Percentiles rank a stretch among this genome's conserved stretches.
phyloP scores from a whole-genome alignment of 2,797 vertebrate genomes.

The Pseudochirops cupreus region DNA sequence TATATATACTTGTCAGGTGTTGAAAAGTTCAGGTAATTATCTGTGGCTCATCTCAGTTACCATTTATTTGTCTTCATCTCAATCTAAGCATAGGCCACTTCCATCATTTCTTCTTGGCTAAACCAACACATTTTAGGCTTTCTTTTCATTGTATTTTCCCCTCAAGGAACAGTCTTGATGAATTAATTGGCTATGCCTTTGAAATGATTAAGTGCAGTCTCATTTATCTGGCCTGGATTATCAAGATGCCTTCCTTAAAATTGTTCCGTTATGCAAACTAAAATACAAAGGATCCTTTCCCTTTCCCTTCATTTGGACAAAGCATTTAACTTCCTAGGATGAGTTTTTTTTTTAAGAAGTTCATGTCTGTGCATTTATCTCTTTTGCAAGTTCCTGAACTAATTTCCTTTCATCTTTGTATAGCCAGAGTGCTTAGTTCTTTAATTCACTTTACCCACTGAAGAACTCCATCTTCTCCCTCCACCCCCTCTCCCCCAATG shows the following conservation, averaged over 20 bases:
- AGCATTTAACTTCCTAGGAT: neutral
- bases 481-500: no score
- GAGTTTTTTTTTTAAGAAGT: neutral
- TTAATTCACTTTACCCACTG: neutral
- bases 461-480: no score
- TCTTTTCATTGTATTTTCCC: slow-evolving; percentile 4
- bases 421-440: neutral
- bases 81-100: slow-evolving; percentile 35
- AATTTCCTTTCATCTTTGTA: neutral
- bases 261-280: neutral
- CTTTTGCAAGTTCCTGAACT: neutral
- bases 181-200: neutral
- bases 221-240: neutral
- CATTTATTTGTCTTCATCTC: slow-evolving; percentile 69
- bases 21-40: slow-evolving; percentile 61
- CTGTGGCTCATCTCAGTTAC: slow-evolving; percentile 44
- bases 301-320: neutral
- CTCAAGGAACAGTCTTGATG: slow-evolving; percentile 1
- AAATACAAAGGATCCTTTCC: neutral
- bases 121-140: neutral
- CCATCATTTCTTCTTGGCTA: slow-evolving; percentile 37
- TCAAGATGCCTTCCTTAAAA: neutral
- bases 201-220: neutral
- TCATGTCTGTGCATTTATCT: neutral
- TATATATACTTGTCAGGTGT: slow-evolving; percentile 19